Percentiles rank a stretch among this genome's conserved stretches.
Evolutionary conservation across 2,113 vertebrate species (phyloP).

Genomic region (Tyto alba): DNA sequence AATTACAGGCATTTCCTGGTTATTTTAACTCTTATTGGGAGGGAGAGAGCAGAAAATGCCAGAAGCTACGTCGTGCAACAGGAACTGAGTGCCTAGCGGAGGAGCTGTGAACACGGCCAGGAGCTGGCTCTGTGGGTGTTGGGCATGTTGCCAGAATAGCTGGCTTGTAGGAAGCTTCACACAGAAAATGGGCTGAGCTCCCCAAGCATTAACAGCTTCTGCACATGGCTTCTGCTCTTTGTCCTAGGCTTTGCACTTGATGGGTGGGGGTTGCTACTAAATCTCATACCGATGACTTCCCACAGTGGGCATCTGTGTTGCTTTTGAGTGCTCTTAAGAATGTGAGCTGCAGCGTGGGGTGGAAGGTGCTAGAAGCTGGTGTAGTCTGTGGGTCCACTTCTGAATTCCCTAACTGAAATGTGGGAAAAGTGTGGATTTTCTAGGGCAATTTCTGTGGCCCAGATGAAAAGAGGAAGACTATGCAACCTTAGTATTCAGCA

Average conservation of each 20-base stretch:
- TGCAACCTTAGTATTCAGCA: background rate
- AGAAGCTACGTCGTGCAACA: background rate
- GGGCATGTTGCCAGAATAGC: background rate
- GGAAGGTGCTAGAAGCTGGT: background rate
- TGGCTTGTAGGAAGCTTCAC: background rate
- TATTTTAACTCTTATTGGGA: background rate
- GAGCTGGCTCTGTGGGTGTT: background rate
- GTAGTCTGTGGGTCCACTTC: background rate
- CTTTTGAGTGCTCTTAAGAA: background rate
- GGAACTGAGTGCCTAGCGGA: background rate
- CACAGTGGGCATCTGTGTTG: background rate
- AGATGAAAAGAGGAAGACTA: background rate
- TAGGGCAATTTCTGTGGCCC: background rate
- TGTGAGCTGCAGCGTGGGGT: background rate
- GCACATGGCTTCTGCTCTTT: background rate
- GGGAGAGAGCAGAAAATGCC: background rate
- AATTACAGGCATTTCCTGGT: background rate
- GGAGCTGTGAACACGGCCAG: background rate
- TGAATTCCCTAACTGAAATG: background rate
- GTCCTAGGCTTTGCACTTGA: background rate
- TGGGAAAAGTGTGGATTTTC: background rate
- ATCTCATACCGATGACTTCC: background rate
- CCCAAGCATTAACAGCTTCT: background rate
- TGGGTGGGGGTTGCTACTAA: background rate
- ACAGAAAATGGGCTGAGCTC: background rate